phyloP scores from a whole-genome alignment of 2,888 invertebrate species.

The Tachina grossa region DNA sequence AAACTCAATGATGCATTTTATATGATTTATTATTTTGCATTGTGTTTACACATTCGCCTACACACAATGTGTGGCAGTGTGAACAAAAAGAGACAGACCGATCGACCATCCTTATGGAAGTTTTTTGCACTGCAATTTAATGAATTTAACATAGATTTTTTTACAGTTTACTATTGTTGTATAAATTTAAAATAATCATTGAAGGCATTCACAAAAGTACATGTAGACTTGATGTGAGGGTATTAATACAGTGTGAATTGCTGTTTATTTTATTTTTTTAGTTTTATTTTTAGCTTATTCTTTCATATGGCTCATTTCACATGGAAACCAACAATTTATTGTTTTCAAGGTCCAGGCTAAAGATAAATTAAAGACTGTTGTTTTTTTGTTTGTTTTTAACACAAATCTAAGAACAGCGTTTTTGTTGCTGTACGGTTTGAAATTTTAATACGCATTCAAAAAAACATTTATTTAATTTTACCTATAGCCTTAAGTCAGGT shows the following conservation, averaged over 20 bases:
- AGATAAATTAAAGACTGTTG: not conserved
- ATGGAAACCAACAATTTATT: not conserved
- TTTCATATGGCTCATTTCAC: conserved; percentile 38
- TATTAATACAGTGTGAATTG: conserved; percentile 51
- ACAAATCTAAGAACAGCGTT: not conserved
- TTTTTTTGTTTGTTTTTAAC: not conserved
- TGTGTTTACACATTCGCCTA: conserved; percentile 47
- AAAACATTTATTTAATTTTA: not conserved
- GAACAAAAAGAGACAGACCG: not conserved
- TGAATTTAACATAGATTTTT: conserved; percentile 65
- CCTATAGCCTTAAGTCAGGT: conserved; percentile 38
- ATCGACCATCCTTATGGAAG: not conserved
- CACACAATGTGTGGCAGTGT: conserved; percentile 18
- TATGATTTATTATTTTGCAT: conserved; percentile 63
- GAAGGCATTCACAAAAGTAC: conserved; percentile 19
- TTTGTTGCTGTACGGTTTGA: not conserved
- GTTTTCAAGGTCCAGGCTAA: conserved; percentile 37
- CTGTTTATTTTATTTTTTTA: conserved; percentile 9
- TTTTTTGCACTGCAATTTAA: conserved; percentile 40
- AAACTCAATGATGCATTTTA: conserved; percentile 69
- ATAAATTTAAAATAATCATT: conserved; percentile 15
- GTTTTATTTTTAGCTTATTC: conserved; percentile 1
- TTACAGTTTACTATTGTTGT: conserved; percentile 23
- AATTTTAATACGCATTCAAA: not conserved
- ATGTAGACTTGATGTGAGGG: not conserved